phyloP scores from a whole-genome alignment of 1,140 invertebrate genomes.

The Procambarus virginalis region DNA sequence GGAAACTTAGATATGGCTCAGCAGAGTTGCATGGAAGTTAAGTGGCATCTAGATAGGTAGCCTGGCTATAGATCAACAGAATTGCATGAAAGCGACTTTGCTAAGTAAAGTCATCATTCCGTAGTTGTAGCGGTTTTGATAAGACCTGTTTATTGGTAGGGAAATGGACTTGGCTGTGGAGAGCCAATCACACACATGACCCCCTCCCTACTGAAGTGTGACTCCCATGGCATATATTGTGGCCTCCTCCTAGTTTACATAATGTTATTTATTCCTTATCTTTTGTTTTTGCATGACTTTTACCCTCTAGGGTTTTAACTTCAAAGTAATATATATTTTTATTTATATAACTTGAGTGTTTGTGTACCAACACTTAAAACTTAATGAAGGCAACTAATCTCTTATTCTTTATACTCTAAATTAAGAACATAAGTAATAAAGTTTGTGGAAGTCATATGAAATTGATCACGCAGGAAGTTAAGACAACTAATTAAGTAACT shows the following conservation, averaged over 20 bases:
- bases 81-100: not conserved
- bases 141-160: not conserved
- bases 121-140: not conserved
- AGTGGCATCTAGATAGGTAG: not conserved
- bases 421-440: not conserved
- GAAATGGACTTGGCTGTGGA: not conserved
- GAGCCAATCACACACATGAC: not conserved
- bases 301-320: not conserved
- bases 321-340: not conserved
- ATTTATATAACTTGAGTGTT: not conserved
- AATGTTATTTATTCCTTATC: not conserved
- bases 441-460: not conserved
- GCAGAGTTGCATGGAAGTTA: not conserved
- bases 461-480: not conserved
- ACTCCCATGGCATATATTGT: not conserved
- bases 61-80: not conserved
- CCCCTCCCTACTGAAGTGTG: not conserved
- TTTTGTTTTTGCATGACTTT: not conserved
- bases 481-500: not conserved
- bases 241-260: not conserved
- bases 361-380: not conserved
- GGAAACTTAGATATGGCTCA: not conserved
- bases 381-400: not conserved
- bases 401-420: not conserved
- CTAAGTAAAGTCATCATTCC: not conserved